Evolutionary conservation across 2,888 invertebrate species (phyloP).

Genomic region (Eilema caniola): DNA sequence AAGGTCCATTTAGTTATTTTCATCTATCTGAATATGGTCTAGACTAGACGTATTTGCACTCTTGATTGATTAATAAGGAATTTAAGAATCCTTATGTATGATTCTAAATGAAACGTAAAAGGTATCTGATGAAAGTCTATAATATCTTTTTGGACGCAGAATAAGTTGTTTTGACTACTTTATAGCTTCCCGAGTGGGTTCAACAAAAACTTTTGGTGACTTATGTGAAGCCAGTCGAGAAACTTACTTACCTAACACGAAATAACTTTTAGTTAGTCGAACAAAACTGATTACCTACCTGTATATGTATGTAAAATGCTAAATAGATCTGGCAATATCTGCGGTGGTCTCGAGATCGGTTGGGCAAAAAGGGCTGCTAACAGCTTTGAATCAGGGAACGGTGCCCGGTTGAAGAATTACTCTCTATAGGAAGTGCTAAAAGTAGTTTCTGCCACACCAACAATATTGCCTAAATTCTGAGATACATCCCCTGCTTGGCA

Average conservation of each 20-base stretch:
- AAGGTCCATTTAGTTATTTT: background rate
- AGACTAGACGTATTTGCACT: background rate
- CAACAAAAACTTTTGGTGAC: background rate
- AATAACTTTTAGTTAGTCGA: background rate
- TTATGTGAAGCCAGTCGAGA: background rate
- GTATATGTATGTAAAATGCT: no score
- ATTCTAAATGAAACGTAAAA: background rate
- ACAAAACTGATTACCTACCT: background rate
- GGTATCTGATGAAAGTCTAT: conserved; percentile 3
- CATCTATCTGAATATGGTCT: background rate
- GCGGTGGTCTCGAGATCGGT: no score
- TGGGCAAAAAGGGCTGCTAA: background rate
- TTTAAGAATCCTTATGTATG: background rate
- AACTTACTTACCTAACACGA: background rate
- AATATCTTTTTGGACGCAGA: background rate
- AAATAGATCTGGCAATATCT: no score
- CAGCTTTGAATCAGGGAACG: background rate
- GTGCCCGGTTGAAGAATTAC: background rate
- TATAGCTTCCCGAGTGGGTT: background rate
- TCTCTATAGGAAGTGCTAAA: background rate
- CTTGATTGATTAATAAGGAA: background rate
- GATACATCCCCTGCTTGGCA: background rate
- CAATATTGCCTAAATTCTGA: no score
- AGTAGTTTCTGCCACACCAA: no score
- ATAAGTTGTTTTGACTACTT: background rate